Evolutionary conservation across 2,888 invertebrate species (phyloP), one percentile per base, ranked within the genome.

Genomic region (Yponomeuta plumbellus): DNA sequence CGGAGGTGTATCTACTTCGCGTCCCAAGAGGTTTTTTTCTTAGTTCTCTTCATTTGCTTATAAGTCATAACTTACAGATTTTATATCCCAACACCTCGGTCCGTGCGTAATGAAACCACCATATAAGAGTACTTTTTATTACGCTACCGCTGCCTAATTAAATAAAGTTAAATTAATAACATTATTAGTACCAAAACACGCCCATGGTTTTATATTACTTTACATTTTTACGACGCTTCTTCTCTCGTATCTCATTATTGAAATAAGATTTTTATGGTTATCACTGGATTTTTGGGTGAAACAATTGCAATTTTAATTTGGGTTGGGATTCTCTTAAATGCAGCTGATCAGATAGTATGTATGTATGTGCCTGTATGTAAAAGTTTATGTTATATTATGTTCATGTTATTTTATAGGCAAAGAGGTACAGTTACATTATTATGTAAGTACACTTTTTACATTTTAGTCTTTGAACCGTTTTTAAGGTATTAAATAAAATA

Each of bases 91-190:
- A 23, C 34, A 17, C 23, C 61, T 6, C n/a, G 11, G 59, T 23
- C 21, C 22, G 11, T 59, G 59, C 59, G 59, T 59, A 21, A 23
- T 59, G 59, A 59, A 59, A 59, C 23, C 59, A 10, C 22, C 10
- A 22, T 59, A 59, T 21, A 59, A 22, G 22, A 34, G 26, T 62
- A 44, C 63, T 63, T 63, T 63, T 63, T 63, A 63, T 22, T 63
- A 44, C 63, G 23, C 13, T n/a, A 34, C 61, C 61, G 34, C 59
- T 59, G 13, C 44, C 22, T 63, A 63, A 63, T 63, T 63, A 63
- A 63, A 63, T 63, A n/a, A 44, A 52, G 63, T 44, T 11, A 44
- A 44, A 44, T 20, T 44, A 63, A 39, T 63, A 40, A 44, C 2
- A 22, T 44, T 63, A 26, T 34, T 26, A 52, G 44, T 52, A 52